A percentile compares a stretch with the other conserved stretches of the same genome.
These are phyloP conservation scores for Neoseiulus cucumeris DNA, from an alignment of 1,140 invertebrate genomes.

Conservation along the genomic window DNA sequence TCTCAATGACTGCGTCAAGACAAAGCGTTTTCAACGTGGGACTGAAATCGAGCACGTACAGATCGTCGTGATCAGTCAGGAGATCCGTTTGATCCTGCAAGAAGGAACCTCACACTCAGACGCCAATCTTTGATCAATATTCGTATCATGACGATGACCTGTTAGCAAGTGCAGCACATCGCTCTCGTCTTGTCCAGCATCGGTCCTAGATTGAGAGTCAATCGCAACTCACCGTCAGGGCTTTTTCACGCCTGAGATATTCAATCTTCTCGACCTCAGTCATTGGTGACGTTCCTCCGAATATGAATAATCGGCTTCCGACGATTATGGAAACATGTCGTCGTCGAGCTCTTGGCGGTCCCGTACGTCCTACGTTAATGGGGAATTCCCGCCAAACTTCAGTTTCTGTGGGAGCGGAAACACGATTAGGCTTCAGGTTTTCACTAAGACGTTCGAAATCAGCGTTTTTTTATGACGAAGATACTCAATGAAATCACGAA, in stretches of 20 bases:
- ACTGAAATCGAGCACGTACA: slow-evolving; percentile 6
- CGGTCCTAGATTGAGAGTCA: too few species aligned
- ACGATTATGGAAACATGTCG: slow-evolving; percentile 55
- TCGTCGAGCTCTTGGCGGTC: slow-evolving; percentile 48
- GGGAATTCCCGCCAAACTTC: slow-evolving; percentile 41
- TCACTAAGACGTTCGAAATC: slow-evolving; percentile 25
- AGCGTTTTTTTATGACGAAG: not conserved
- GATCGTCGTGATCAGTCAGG: not conserved
- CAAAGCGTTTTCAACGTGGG: not conserved
- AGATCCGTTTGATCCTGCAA: too few species aligned
- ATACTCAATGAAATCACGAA: not conserved
- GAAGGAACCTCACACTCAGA: too few species aligned
- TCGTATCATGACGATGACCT: too few species aligned
- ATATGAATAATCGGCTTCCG: slow-evolving; percentile 48
- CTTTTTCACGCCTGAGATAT: too few species aligned
- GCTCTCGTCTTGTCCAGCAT: too few species aligned
- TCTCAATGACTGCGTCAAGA: not conserved
- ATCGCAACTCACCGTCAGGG: too few species aligned
- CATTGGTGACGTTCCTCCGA: slow-evolving; percentile 47
- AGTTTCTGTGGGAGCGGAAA: slow-evolving; percentile 23
- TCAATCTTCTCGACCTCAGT: too few species aligned
- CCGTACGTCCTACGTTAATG: slow-evolving; percentile 29
- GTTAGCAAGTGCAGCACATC: too few species aligned
- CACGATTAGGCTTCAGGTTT: not conserved
- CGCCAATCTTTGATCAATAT: too few species aligned